These are phyloP conservation scores for Zaprionus lachaisei DNA, from an alignment of 1,140 invertebrate species.

Conservation along the genomic window DNA sequence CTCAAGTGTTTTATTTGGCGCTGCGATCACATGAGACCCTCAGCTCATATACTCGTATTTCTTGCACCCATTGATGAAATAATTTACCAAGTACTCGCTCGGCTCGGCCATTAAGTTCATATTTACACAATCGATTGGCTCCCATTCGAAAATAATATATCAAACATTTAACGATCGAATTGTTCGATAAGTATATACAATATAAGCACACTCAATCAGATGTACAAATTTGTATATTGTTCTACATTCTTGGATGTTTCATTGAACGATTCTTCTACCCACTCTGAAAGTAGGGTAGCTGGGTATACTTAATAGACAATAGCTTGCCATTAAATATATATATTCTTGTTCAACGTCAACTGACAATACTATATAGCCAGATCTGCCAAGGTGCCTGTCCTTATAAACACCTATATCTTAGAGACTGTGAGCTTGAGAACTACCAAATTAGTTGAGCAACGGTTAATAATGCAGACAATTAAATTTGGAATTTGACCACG, in stretches of 20 bases:
- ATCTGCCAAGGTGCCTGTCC: too few species aligned
- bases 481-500: too few species aligned
- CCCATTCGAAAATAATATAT: background rate
- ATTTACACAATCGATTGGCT: constrained; percentile 3
- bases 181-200: background rate
- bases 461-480: too few species aligned
- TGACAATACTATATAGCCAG: too few species aligned
- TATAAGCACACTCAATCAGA: background rate
- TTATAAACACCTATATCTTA: too few species aligned
- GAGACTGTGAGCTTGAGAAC: too few species aligned
- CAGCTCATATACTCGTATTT: constrained; percentile 2
- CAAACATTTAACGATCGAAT: background rate
- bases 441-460: too few species aligned
- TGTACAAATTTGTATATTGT: background rate
- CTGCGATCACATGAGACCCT: background rate
- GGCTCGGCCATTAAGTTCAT: background rate
- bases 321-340: too few species aligned
- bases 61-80: background rate
- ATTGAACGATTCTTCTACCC: background rate
- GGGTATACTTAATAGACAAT: too few species aligned
- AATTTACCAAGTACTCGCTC: background rate
- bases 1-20: background rate
- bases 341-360: too few species aligned
- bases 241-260: background rate
- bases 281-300: too few species aligned